Evolutionary conservation across 2,797 vertebrate species (phyloP).

Genomic region (Heterohyrax brucei): DNA sequence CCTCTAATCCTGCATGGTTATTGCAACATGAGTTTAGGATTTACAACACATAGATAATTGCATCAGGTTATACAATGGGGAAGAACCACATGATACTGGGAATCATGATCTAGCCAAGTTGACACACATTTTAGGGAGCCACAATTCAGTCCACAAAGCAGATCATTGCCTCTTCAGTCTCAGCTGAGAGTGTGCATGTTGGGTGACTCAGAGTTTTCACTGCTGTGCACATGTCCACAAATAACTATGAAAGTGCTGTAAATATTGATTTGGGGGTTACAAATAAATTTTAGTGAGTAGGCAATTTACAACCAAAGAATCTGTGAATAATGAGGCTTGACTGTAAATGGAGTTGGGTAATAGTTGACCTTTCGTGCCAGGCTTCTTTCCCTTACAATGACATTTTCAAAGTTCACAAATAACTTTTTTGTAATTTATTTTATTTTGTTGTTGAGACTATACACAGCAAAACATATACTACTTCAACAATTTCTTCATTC

Average conservation of each 20-base stretch:
- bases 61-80: too few relatives aligned
- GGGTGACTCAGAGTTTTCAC: background rate
- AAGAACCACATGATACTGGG: too few relatives aligned
- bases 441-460: too few relatives aligned
- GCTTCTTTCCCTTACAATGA: constrained; percentile 14
- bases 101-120: too few relatives aligned
- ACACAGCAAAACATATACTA: too few relatives aligned
- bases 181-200: background rate
- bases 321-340: background rate
- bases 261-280: background rate
- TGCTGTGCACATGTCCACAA: background rate
- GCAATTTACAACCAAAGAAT: background rate
- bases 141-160: too few relatives aligned
- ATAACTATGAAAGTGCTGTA: background rate
- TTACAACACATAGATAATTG: too few relatives aligned
- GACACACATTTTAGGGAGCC: too few relatives aligned
- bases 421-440: background rate
- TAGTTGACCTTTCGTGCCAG: background rate
- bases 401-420: constrained; percentile 19
- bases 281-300: background rate
- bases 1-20: too few relatives aligned
- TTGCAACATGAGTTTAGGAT: too few relatives aligned
- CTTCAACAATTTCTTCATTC: too few relatives aligned
- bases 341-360: background rate
- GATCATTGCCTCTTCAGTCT: background rate